Conservation (phyloP, 2,797 vertebrate genomes). For the Gymnothorax javanicus region DNA sequence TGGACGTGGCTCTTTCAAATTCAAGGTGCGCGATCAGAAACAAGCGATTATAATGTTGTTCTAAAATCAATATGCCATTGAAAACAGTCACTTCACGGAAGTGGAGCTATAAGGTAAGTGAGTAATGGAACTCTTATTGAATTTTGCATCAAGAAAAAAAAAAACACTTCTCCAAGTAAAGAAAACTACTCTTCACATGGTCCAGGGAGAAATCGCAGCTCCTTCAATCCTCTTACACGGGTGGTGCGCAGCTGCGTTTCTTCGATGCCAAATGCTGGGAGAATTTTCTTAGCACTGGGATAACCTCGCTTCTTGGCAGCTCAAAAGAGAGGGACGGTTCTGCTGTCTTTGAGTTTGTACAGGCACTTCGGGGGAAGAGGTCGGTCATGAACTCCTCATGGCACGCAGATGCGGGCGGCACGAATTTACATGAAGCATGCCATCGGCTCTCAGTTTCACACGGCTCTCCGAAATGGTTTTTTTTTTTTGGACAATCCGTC, state of each 20-base stretch:
- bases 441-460: not conserved
- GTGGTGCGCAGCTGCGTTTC: too few relatives aligned
- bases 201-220: not conserved
- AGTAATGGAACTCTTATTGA: too few relatives aligned
- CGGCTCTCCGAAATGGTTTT: not conserved
- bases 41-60: too few relatives aligned
- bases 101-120: too few relatives aligned
- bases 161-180: too few relatives aligned
- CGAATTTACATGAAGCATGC: not conserved
- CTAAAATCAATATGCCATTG: not conserved
- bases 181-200: not conserved
- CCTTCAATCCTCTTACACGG: not conserved
- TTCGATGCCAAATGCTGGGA: not conserved
- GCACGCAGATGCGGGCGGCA: not conserved
- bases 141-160: too few relatives aligned
- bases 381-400: not conserved
- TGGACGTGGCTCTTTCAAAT: too few relatives aligned
- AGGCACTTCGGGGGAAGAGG: slow-evolving; percentile 20
- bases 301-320: not conserved
- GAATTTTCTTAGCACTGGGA: not conserved
- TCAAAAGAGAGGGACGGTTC: slow-evolving; percentile 17
- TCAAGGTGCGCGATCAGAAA: too few relatives aligned
- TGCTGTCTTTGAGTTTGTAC: slow-evolving; percentile 1
- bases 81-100: too few relatives aligned
- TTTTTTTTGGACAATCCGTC: not conserved